phyloP scores from a whole-genome alignment of 1,140 invertebrate genomes.

The Sogatella furcifera region DNA sequence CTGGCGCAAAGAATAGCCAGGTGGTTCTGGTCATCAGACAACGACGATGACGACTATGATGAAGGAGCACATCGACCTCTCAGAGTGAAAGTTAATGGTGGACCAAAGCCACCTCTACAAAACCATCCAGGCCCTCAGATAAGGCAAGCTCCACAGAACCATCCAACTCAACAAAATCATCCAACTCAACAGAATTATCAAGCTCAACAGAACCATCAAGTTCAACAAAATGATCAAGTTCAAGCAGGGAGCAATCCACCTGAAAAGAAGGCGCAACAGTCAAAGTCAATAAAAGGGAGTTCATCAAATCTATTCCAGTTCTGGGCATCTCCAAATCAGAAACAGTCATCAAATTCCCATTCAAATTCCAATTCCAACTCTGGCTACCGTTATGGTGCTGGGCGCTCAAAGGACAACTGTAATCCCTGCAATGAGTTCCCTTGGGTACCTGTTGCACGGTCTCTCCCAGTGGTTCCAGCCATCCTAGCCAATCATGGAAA shows the following conservation, averaged over 20 bases:
- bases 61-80: no score
- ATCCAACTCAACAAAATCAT: background rate
- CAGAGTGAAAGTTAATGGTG: no score
- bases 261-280: no score
- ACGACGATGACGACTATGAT: background rate
- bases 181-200: background rate
- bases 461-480: conserved; percentile 1
- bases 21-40: background rate
- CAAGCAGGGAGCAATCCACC: no score
- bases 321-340: background rate
- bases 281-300: background rate
- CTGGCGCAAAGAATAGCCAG: background rate
- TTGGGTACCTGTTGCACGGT: conserved; percentile 54
- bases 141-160: background rate
- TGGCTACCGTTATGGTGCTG: background rate
- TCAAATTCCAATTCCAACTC: no score
- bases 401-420: conserved; percentile 36
- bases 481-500: background rate
- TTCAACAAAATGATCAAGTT: background rate
- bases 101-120: no score
- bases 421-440: conserved; percentile 63
- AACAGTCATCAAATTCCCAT: background rate
- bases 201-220: background rate
- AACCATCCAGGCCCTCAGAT: no score
- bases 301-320: background rate